Evolutionary conservation across 2,888 invertebrate genomes (phyloP), one percentile per base, ranked within the genome.

Genomic region (Conchocele bisecta): DNA sequence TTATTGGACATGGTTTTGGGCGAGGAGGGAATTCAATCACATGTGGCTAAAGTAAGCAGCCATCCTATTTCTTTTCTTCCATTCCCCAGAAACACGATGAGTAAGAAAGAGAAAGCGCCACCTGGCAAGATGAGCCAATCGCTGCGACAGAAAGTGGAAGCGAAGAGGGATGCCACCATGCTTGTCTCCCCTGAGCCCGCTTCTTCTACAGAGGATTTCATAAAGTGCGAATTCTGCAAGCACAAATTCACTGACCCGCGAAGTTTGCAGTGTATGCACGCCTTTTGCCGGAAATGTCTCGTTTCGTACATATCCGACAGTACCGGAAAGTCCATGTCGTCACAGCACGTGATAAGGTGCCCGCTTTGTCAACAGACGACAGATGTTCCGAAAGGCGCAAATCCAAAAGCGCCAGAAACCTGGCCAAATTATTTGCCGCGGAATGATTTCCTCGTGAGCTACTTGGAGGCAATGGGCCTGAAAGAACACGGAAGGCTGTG

Each of bases 401-500:
- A n/a, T n/a, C 54, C 48, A 6, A 60, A 56, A 42, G 24, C 65
- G 1, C 42, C 58, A 5, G 70, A 70, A 22, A 63, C 70, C 22
- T 66, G 63, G 64, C 65, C 61, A 0, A 63, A 71, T 7, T 22
- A 73, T n/a, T 54, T 83, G 1, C 78, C 77, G 1, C 63, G 65
- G 7, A 81, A 81, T 31, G 66, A 70, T 22, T 76, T 83, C 24
- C 48, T 81, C 0, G 20, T 39, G 1, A 65, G 71, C 15, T 71
- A 81, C 24, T 59, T 76, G 2, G 80, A 81, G 46, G 81, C 75
- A 0, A 37, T 63, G 13, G 41, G 37, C 2, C 35, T 81, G 17
- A 73, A 79, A 50, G 68, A 76, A 35, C 69, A 65, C 0, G 56
- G 74, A 1, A 60, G 68, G 20, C 50, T 44, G n/a, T 83, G 83